Base-by-base conservation (phyloP, 1,140 invertebrate genomes). In the Drosophila insularis region DNA sequence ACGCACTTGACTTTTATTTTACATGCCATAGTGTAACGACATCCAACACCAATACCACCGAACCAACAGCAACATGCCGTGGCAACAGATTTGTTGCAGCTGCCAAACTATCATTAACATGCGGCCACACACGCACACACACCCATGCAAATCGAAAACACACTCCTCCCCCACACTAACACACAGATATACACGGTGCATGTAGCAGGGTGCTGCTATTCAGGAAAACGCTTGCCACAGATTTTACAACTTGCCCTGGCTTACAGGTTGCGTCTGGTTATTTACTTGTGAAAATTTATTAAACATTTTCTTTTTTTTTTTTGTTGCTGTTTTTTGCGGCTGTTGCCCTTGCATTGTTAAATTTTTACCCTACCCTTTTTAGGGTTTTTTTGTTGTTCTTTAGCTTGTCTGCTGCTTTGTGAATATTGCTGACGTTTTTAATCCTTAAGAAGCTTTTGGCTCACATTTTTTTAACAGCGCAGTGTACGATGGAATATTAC, bases 391-490 rank as follows among this genome's bases (percentile, higher is more conserved):
- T 59, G n/a, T 40, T 19, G 32, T 53, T 7, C 37, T 40, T 40
- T 71, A 59, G 68, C 67, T 71, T 71, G 63, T 70, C 67, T 71
- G 76, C 67, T 63, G 53, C 59, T 73, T 68, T 66, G 63, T 32
- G 67, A 78, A 89, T 89, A 89, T 85, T 85, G 84, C 84, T 89
- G 77, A 82, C 84, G 81, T 80, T 79, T 81, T 87, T 87, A 89
- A 87, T 89, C 84, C 84, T 74, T 89, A 89, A 87, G 84, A 65
- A 87, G 84, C 84, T 84, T 81, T 89, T 89, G 84, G 76, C 77
- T 89, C 63, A 80, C 81, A 87, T 89, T 89, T 86, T 27, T 87
- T 89, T 50, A 50, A 80, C 62, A 70, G 68, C 66, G 59, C 32
- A 21, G 40, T 63, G 59, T 32, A 37, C 7, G 37, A 31, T 39